Evolutionary conservation across 2,888 invertebrate species (phyloP).

Genomic region (Chrysina gloriosa): DNA sequence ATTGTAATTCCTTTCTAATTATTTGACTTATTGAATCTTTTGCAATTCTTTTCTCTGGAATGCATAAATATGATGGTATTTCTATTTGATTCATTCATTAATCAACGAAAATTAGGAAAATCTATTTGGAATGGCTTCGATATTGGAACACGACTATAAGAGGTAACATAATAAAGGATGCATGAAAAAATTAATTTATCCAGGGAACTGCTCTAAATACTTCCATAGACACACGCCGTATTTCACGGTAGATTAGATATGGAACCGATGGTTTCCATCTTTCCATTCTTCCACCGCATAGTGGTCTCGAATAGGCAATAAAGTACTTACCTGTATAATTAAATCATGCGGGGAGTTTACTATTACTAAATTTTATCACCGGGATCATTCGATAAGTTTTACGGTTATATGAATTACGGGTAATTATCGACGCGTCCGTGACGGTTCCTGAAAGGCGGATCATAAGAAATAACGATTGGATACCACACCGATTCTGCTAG

Average conservation of each 20-base stretch:
- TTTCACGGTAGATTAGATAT: conserved; percentile 25
- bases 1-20: no score
- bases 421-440: conserved; percentile 11
- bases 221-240: conserved; percentile 3
- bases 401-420: conserved; percentile 28
- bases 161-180: conserved; percentile 5
- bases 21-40: no score
- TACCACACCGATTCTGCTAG: neutral
- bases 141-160: neutral
- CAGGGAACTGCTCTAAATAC: neutral
- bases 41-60: no score
- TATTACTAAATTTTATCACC: conserved; percentile 30
- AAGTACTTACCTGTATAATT: conserved; percentile 33
- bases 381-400: conserved; percentile 1
- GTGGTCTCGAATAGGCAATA: conserved; percentile 23
- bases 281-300: conserved; percentile 13
- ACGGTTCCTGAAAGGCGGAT: neutral
- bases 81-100: no score
- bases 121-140: no score
- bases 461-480: conserved; percentile 5
- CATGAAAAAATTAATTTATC: conserved; percentile 22
- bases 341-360: conserved; percentile 26
- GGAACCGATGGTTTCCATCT: conserved; percentile 12
- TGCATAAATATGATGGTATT: no score
- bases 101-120: no score